phyloP scores from a whole-genome alignment of 2,797 vertebrate species.

The Notolabrus celidotus region DNA sequence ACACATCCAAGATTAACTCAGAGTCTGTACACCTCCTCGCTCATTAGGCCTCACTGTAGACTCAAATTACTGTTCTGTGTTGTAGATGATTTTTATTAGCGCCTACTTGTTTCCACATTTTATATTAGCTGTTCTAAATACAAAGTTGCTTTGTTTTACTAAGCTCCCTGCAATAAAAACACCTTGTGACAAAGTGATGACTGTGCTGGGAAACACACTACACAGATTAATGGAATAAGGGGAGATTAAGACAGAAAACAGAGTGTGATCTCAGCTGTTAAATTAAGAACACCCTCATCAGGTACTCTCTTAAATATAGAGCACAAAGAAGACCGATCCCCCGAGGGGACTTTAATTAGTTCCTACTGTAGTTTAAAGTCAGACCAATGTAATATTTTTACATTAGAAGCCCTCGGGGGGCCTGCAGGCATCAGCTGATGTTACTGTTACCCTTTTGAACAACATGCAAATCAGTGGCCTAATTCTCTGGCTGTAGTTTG shows the following conservation, averaged over 20 bases:
- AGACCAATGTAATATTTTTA: neutral
- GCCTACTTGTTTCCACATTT: too few relatives aligned
- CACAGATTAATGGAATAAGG: neutral
- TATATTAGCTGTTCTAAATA: too few relatives aligned
- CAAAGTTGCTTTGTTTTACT: neutral
- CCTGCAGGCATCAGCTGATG: conserved; percentile 10
- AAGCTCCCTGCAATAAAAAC: neutral
- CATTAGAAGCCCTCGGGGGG: conserved; percentile 18
- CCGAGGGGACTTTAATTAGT: conserved; percentile 17
- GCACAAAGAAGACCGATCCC: neutral
- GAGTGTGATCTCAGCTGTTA: neutral
- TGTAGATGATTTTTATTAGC: too few relatives aligned
- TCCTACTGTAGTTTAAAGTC: conserved; percentile 7
- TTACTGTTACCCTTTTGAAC: conserved; percentile 41
- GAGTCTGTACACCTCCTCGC: too few relatives aligned
- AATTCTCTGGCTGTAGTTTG: conserved; percentile 44
- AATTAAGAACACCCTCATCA: conserved; percentile 12
- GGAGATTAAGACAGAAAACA: neutral
- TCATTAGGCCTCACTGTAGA: too few relatives aligned
- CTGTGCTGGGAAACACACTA: neutral
- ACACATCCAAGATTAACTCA: too few relatives aligned
- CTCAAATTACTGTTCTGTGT: too few relatives aligned
- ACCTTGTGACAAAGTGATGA: neutral
- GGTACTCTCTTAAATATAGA: neutral
- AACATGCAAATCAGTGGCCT: conserved; percentile 60